A percentile compares a stretch with the other conserved stretches of the same genome.
Conservation (phyloP, 2,888 invertebrate species). For the Sisyra terminalis region DNA sequence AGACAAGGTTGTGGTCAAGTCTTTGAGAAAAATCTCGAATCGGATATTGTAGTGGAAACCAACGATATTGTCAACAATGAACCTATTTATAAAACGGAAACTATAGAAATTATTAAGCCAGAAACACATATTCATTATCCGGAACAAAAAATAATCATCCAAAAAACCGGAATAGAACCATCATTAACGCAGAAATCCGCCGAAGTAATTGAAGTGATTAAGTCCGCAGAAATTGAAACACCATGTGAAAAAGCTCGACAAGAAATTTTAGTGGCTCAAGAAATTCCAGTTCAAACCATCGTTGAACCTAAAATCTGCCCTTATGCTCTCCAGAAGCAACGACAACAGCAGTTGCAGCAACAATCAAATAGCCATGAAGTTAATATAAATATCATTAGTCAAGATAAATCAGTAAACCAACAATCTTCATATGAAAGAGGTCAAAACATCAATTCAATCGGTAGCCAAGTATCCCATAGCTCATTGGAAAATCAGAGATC, state of each 20-base stretch:
- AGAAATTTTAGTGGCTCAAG: background rate
- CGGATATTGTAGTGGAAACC: constrained; percentile 5
- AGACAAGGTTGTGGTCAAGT: background rate
- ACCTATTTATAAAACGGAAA: constrained; percentile 8
- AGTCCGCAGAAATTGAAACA: background rate
- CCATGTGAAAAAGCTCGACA: background rate
- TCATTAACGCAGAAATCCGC: background rate
- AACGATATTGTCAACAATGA: constrained; percentile 5
- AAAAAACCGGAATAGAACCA: constrained; percentile 4
- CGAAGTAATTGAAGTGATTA: background rate
- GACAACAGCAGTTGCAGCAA: background rate
- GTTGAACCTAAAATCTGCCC: background rate
- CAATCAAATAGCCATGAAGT: background rate
- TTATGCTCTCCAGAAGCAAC: background rate
- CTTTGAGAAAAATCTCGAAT: constrained; percentile 1
- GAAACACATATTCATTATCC: constrained; percentile 6
- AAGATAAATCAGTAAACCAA: background rate
- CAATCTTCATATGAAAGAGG: too few species aligned
- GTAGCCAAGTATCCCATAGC: too few species aligned
- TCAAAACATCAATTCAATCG: too few species aligned
- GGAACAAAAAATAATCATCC: constrained; percentile 6
- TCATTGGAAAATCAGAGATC: too few species aligned
- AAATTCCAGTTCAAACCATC: background rate
- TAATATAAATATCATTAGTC: background rate
- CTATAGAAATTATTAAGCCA: constrained; percentile 9